Evolutionary conservation across 2,888 invertebrate species (phyloP), one percentile per base, ranked within the genome.

Genomic region (Leptinotarsa rubiginosa): DNA sequence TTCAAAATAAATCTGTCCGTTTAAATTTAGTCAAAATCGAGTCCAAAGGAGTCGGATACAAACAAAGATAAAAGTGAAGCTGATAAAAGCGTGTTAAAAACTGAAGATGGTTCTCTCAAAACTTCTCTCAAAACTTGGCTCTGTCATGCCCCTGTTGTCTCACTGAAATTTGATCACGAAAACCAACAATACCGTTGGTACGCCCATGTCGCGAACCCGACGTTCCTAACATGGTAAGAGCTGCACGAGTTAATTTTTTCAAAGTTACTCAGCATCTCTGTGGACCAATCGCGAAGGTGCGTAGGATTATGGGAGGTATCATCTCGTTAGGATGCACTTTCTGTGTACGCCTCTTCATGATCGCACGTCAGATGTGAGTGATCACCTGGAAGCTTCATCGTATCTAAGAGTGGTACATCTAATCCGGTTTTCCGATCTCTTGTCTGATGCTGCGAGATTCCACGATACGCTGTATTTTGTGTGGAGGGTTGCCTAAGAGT

Each of bases 281-380:
- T 81, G 84, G 84, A 84, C 88, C 87, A 87, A 87, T 87, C 79
- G 81, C 81, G 78, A 79, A 81, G 80, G 81, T 75, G 74, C 75
- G 71, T 74, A 77, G 79, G 77, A 74, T 78, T 70, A 78, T 77
- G 78, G 80, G 80, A 83, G 82, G 82, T 82, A 82, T 85, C 83
- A 82, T 85, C 84, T 87, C 87, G 87, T 87, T 87, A 87, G 83
- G 85, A 86, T 86, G 85, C 86, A 80, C 83, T 83, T 83, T 75
- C 75, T 70, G 84, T 83, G 81, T 84, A 84, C 88, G 87, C 88
- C 88, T 86, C 84, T 88, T 87, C 84, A 84, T 87, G 88, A 88
- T 88, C 86, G 86, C 85, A 83, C 84, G 87, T 87, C 87, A 87
- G 86, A 86, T 86, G 86, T 88, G 87, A 88, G 82, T 87, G 87